Evolutionary conservation across 2,113 vertebrate species (phyloP).

Genomic region (Corapipo altera): DNA sequence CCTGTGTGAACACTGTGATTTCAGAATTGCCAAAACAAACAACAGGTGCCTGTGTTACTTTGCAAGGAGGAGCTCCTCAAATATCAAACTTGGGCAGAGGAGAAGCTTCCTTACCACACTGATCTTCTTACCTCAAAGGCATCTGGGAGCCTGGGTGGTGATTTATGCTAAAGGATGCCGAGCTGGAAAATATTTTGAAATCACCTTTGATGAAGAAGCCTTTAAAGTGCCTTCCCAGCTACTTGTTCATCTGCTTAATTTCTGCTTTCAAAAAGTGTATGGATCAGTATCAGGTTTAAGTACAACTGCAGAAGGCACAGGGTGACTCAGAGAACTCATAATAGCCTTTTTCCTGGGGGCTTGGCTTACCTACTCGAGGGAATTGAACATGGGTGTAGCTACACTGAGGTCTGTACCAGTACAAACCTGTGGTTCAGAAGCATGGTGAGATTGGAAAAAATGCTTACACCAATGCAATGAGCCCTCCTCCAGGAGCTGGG

Average conservation of each 20-base stretch:
- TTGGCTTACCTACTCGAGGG: background rate
- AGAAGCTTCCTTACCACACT: background rate
- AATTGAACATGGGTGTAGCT: background rate
- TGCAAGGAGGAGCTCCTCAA: constrained; percentile 53
- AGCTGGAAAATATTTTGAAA: constrained; percentile 30
- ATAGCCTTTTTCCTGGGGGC: constrained; percentile 20
- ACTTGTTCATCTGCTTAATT: background rate
- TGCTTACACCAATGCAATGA: background rate
- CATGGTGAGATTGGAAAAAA: background rate
- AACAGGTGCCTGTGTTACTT: constrained; percentile 62
- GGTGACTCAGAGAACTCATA: constrained; percentile 35
- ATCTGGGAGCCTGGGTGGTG: constrained; percentile 27
- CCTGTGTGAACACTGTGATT: constrained; percentile 8
- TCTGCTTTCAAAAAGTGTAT: constrained; percentile 27
- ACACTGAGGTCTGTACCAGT: background rate
- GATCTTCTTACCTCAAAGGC: constrained; percentile 19
- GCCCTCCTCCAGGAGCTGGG: background rate
- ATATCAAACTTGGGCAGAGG: constrained; percentile 53
- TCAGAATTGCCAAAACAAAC: constrained; percentile 62
- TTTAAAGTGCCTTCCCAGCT: background rate
- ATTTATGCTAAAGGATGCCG: background rate
- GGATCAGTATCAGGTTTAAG: constrained; percentile 48
- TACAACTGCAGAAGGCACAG: background rate
- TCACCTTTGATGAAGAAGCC: constrained; percentile 23
- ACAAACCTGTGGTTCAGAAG: background rate